Conservation (phyloP, 2,797 vertebrate genomes). For the Triplophysa yarkandensis region DNA sequence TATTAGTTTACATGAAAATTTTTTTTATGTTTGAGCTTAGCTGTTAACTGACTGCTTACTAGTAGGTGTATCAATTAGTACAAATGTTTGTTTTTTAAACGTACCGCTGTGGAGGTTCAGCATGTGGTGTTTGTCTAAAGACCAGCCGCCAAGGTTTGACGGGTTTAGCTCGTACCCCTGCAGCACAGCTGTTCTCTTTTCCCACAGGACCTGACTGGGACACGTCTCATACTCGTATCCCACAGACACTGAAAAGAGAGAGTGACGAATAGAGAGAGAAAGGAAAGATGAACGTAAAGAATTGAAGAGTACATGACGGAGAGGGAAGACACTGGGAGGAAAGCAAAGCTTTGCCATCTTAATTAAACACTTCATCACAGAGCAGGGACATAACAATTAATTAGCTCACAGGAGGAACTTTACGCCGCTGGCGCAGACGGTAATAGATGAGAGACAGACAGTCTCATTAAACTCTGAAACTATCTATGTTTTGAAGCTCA, state of each 20-base stretch:
- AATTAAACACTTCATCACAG: conserved; percentile 53
- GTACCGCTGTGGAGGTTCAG: conserved; percentile 86
- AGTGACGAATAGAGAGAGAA: conserved; percentile 14
- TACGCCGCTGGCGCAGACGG: conserved; percentile 42
- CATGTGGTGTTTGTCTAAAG: conserved; percentile 86
- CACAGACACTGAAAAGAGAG: conserved; percentile 78
- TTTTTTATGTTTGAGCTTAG: neutral
- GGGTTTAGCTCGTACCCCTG: conserved; percentile 88
- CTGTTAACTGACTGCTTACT: neutral
- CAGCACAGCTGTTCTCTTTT: conserved; percentile 84
- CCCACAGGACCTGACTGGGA: conserved; percentile 84
- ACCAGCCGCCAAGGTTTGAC: conserved; percentile 87
- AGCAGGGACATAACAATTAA: conserved; percentile 50
- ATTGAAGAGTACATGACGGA: conserved; percentile 15
- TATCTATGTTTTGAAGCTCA: conserved; percentile 43
- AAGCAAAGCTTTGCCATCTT: conserved; percentile 49
- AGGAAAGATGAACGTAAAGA: conserved; percentile 13
- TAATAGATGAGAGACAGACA: conserved; percentile 50
- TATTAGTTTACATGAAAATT: no score
- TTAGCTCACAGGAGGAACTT: conserved; percentile 51
- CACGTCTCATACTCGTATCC: conserved; percentile 89
- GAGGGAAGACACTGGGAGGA: conserved; percentile 35
- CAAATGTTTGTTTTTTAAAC: conserved; percentile 36
- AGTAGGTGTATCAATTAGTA: neutral
- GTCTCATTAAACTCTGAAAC: conserved; percentile 48